These are phyloP conservation scores for Cochlearius cochlearius DNA, from an alignment of 2,113 vertebrate species.

Conservation along the genomic window DNA sequence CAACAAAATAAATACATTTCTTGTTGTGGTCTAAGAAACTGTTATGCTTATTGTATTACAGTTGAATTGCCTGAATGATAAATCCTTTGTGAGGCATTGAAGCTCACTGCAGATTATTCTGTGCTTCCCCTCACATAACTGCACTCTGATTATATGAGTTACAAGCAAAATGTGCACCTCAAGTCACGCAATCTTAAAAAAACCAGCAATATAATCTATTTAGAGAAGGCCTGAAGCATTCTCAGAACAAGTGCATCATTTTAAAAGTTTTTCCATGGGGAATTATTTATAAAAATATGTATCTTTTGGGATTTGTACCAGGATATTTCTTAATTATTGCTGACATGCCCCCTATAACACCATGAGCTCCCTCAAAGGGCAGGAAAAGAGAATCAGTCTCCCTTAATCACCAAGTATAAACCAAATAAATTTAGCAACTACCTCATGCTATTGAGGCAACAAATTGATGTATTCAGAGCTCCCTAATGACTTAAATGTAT, in stretches of 20 bases:
- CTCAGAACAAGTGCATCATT: slow-evolving; percentile 57
- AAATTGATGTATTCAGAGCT: slow-evolving; percentile 38
- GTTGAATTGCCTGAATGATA: not conserved
- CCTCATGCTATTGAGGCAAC: slow-evolving; percentile 35
- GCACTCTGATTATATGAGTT: slow-evolving; percentile 13
- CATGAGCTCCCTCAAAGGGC: slow-evolving; percentile 59
- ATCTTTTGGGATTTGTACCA: slow-evolving; percentile 47
- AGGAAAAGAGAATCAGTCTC: slow-evolving; percentile 57
- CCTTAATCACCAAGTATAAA: slow-evolving; percentile 53
- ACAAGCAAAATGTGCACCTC: slow-evolving; percentile 49
- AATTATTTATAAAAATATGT: slow-evolving; percentile 62
- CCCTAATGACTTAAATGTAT: slow-evolving; percentile 24
- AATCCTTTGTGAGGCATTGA: not conserved
- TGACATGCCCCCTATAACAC: slow-evolving; percentile 61
- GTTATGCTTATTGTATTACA: not conserved
- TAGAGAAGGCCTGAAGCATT: slow-evolving; percentile 56
- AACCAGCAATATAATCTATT: slow-evolving; percentile 45
- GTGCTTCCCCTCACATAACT: not conserved
- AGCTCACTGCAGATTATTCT: not conserved
- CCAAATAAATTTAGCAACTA: slow-evolving; percentile 60
- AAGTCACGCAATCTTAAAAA: slow-evolving; percentile 54
- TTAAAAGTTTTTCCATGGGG: slow-evolving; percentile 36
- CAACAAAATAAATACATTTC: not conserved
- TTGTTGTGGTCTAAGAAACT: not conserved
- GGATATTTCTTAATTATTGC: slow-evolving; percentile 70